These are phyloP conservation scores for Druceiella hillmani DNA, from an alignment of 2,888 invertebrate genomes.

Conservation along the genomic window DNA sequence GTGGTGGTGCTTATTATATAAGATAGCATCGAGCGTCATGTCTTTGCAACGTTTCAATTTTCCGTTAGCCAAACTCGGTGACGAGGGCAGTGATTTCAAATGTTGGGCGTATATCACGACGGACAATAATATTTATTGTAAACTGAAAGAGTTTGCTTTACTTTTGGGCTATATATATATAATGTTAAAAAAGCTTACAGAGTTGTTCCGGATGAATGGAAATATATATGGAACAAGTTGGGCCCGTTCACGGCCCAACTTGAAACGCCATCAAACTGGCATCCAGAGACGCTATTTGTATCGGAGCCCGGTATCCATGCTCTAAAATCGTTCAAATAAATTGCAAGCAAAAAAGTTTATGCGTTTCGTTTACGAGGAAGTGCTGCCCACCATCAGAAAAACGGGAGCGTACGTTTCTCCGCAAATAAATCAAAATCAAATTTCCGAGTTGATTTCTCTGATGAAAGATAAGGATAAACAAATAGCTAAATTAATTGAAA, in stretches of 20 bases:
- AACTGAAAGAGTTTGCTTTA: conserved; percentile 17
- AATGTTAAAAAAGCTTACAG: no score
- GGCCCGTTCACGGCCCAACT: conserved; percentile 13
- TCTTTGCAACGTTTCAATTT: conserved; percentile 14
- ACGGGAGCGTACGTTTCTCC: conserved; percentile 5
- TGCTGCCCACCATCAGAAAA: conserved; percentile 11
- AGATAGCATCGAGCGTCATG: no score
- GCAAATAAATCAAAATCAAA: conserved; percentile 6
- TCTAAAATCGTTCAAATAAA: no score
- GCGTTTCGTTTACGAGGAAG: conserved; percentile 16
- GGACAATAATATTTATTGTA: conserved; percentile 17
- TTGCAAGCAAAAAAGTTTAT: conserved; percentile 16
- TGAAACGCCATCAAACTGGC: conserved; percentile 10
- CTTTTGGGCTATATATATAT: conserved; percentile 17
- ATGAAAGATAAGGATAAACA: conserved; percentile 13
- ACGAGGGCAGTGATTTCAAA: no score
- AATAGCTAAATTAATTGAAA: no score
- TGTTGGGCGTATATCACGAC: conserved; percentile 16
- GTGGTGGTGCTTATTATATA: no score
- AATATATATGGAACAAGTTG: conserved; percentile 15
- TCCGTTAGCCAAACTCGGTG: no score
- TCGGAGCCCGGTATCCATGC: conserved; percentile 16
- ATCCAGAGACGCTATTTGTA: conserved; percentile 16
- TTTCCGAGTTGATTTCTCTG: conserved; percentile 13
- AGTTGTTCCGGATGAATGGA: conserved; percentile 8